Base-by-base conservation (phyloP, 2,797 vertebrate species). In the Chloroceryle inda region DNA sequence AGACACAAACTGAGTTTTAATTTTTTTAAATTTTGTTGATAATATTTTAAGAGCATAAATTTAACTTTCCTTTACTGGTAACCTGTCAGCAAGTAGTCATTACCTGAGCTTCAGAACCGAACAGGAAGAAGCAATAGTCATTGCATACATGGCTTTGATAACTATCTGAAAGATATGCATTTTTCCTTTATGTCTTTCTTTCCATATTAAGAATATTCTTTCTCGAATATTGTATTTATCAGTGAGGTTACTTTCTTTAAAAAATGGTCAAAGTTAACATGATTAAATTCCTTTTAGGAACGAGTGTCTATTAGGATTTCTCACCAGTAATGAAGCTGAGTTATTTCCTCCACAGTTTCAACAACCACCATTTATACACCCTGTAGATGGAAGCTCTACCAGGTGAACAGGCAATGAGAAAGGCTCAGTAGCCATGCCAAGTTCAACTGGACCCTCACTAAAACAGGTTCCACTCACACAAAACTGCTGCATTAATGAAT, bases 291-390 rank as follows among this genome's bases (percentile, higher is more conserved):
- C 31, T 37, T 56, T 49, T 56, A 38, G 7, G 37, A 5, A 61
- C 1, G 1, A 76, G 13, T 4, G 1, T 18, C 3, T 2, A 33
- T 47, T 21, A n/a, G 11, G 6, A 40, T 42, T 78, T 59, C 12
- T 42, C 27, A 61, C 9, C 4, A 37, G 22, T 37, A 63, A 45
- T 1, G 9, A 76, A 76, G 52, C 0, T 9, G 22, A 42, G 33
- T 52, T 29, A n/a, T 19, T 68, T 47, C 11, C 18, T 69, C 23
- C 19, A 26, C 21, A 44, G 8, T 27, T 49, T 18, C 31, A 62
- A 27, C 33, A 19, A 18, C 19, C 27, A n/a, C 19, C 11, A 9
- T 24, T 21, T 22, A 19, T 16, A n/a, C 12, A 77, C 9, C 18
- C 26, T 29, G 18, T 13, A 42, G 19, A n/a, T 0, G 1, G 19